Evolutionary conservation across 2,888 invertebrate species (phyloP).

Genomic region (Meta bourneti): DNA sequence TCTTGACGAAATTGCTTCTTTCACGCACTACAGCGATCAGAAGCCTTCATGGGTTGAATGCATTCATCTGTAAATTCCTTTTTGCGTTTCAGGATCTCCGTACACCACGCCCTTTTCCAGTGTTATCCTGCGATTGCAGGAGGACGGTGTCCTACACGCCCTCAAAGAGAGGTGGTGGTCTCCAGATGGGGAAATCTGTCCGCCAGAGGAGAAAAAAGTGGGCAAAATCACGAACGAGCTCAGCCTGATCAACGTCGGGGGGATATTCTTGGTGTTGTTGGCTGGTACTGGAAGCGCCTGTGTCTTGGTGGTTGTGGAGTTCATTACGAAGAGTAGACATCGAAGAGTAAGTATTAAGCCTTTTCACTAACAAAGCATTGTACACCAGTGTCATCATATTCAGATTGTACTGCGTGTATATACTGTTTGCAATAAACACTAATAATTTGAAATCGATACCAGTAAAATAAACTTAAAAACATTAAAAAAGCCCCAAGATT

Average conservation of each 20-base stretch:
- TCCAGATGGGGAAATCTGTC: slow-evolving; percentile 87
- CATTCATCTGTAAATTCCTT: not conserved
- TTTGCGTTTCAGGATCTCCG: slow-evolving; percentile 87
- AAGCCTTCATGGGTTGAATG: not conserved
- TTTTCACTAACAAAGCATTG: not conserved
- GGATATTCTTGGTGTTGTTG: slow-evolving; percentile 96
- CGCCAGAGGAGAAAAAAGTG: slow-evolving; percentile 77
- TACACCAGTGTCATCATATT: too few relatives aligned
- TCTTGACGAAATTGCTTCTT: slow-evolving; percentile 10
- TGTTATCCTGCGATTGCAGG: slow-evolving; percentile 96
- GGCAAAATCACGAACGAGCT: slow-evolving; percentile 83
- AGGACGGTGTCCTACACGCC: slow-evolving; percentile 91
- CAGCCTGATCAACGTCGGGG: slow-evolving; percentile 96
- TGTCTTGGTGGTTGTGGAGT: slow-evolving; percentile 95
- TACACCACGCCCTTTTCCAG: slow-evolving; percentile 96
- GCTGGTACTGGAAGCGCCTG: slow-evolving; percentile 95
- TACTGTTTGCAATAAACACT: too few relatives aligned
- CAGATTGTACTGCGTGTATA: too few relatives aligned
- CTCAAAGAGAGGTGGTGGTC: slow-evolving; percentile 93
- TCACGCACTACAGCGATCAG: slow-evolving; percentile 23
- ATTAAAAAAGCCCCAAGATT: too few relatives aligned
- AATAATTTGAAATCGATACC: too few relatives aligned
- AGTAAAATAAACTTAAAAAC: too few relatives aligned
- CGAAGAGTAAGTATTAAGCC: slow-evolving; percentile 42
- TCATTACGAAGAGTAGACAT: slow-evolving; percentile 93